These are phyloP conservation scores for Hyla sarda DNA, from an alignment of 2,113 vertebrate species.

Conservation along the genomic window DNA sequence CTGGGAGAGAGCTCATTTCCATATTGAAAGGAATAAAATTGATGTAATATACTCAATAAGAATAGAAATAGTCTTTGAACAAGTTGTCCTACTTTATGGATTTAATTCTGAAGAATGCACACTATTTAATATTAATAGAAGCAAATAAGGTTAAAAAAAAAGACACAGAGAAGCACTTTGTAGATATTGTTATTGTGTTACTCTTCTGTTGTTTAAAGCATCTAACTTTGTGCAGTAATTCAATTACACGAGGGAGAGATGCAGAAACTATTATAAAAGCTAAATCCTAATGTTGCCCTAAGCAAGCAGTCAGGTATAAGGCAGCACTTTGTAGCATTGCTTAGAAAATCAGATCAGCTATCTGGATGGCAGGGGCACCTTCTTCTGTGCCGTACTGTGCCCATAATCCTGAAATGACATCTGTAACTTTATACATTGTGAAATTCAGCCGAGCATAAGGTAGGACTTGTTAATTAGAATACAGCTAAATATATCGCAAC, in stretches of 20 bases:
- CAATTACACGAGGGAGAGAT: not conserved
- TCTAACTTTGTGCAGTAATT: not conserved
- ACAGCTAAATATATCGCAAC: not conserved
- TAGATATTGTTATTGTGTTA: not conserved
- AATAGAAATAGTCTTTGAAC: not conserved
- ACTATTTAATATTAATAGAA: constrained; percentile 19
- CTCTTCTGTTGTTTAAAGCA: too few relatives aligned
- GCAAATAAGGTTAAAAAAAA: not conserved
- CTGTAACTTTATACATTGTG: not conserved
- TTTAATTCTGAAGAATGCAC: not conserved
- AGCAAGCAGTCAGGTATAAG: not conserved
- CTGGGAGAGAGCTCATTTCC: too few relatives aligned
- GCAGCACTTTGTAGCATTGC: not conserved
- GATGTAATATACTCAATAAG: not conserved
- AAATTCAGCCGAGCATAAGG: not conserved
- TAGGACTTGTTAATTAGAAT: not conserved
- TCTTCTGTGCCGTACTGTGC: not conserved
- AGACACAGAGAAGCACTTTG: not conserved
- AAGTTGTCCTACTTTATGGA: not conserved
- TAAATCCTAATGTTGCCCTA: not conserved
- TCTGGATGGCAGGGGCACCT: not conserved
- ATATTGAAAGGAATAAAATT: constrained; percentile 1
- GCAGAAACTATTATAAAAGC: not conserved
- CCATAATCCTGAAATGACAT: not conserved
- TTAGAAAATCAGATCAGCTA: not conserved